Evolutionary conservation across 37 sponge, comb jelly and placozoan species (phyloP).

Genomic region (Eunapius fragilis): DNA sequence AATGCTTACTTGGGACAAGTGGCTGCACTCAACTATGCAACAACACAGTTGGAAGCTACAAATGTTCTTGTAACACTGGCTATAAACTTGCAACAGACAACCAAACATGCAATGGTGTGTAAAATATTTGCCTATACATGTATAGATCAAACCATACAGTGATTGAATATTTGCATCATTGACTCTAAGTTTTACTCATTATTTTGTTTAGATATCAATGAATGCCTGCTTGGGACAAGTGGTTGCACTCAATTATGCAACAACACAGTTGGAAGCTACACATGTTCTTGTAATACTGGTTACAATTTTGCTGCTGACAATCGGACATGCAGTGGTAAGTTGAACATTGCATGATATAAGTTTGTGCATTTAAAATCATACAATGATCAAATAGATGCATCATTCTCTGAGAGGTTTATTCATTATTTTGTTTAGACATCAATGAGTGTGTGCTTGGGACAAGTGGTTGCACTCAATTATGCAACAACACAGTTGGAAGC

Average conservation of each 20-base stretch:
- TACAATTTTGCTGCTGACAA: neutral
- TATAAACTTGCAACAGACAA: slow-evolving; percentile 5
- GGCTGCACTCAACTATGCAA: slow-evolving; percentile 8
- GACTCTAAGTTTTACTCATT: too few species aligned
- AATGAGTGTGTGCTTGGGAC: slow-evolving; percentile 28
- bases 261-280: neutral
- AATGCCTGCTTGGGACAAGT: too few species aligned
- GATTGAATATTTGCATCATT: too few species aligned
- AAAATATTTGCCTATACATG: too few species aligned
- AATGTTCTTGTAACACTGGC: slow-evolving; percentile 5
- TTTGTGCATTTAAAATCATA: too few species aligned
- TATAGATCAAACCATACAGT: too few species aligned
- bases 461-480: slow-evolving; percentile 43
- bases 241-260: too few species aligned
- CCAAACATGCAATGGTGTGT: neutral
- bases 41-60: slow-evolving; percentile 12
- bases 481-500: slow-evolving; percentile 33
- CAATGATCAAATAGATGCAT: neutral
- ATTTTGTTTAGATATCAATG: too few species aligned
- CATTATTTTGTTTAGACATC: too few species aligned
- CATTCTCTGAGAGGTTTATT: too few species aligned
- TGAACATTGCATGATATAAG: too few species aligned
- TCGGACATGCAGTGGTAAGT: neutral
- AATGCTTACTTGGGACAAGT: slow-evolving; percentile 1
- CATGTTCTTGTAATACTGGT: neutral